Conservation (phyloP, 2,113 vertebrate genomes). For the Poeciliopsis retropinna region DNA sequence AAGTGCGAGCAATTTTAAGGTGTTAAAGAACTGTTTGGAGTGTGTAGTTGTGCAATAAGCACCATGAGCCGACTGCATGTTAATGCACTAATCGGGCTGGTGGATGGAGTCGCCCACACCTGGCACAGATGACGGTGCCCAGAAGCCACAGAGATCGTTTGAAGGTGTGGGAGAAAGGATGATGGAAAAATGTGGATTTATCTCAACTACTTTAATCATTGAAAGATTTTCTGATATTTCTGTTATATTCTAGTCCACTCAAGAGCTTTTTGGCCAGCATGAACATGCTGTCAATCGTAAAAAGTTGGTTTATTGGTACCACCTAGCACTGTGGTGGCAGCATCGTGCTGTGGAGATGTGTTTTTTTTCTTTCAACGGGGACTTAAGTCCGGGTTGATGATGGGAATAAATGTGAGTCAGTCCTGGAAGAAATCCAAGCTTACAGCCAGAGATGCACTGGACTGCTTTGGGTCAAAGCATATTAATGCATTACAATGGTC, state of each 20-base stretch:
- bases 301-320: not conserved
- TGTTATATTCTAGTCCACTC: not conserved
- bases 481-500: not conserved
- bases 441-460: not conserved
- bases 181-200: not conserved
- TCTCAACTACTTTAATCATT: not conserved
- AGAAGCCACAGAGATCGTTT: too few relatives aligned
- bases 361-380: not conserved
- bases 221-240: not conserved
- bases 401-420: not conserved
- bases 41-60: too few relatives aligned
- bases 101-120: too few relatives aligned
- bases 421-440: not conserved
- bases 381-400: not conserved
- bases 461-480: not conserved
- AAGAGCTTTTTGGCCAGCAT: not conserved
- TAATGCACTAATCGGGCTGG: too few relatives aligned
- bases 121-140: too few relatives aligned
- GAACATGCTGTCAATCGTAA: too few relatives aligned
- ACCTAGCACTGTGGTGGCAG: too few relatives aligned
- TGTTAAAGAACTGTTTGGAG: too few relatives aligned
- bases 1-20: too few relatives aligned
- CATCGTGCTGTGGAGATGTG: not conserved
- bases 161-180: not conserved
- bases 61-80: too few relatives aligned